Conservation (phyloP, 2,797 vertebrate species). For the Percopsis omiscomaycus region DNA sequence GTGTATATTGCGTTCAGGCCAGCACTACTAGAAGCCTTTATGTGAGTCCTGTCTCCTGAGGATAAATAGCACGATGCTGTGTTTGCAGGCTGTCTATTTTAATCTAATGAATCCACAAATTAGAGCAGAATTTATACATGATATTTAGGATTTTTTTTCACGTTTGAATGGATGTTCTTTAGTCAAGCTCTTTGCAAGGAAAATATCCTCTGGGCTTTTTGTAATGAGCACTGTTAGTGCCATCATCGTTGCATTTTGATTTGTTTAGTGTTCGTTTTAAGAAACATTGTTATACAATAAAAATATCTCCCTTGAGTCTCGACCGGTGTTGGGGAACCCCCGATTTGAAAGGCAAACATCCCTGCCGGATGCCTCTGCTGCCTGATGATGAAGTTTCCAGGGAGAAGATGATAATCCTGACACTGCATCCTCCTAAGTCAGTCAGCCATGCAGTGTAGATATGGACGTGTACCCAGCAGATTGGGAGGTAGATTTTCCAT, state of each 20-base stretch:
- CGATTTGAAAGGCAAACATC: conserved; percentile 69
- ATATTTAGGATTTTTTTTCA: conserved; percentile 5
- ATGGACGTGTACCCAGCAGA: conserved; percentile 76
- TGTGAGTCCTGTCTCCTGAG: conserved; percentile 20
- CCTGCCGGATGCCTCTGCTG: conserved; percentile 51
- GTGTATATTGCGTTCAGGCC: conserved; percentile 48
- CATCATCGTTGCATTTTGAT: conserved; percentile 42
- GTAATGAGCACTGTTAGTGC: conserved; percentile 40
- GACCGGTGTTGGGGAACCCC: conserved; percentile 60
- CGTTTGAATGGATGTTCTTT: conserved; percentile 21
- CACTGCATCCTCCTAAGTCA: conserved; percentile 73
- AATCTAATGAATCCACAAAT: conserved; percentile 26
- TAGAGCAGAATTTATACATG: conserved; percentile 10
- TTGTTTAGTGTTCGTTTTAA: conserved; percentile 41
- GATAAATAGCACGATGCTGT: conserved; percentile 31
- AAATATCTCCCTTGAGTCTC: conserved; percentile 41
- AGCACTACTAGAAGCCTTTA: conserved; percentile 27
- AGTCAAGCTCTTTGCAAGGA: conserved; percentile 11
- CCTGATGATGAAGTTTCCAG: conserved; percentile 74
- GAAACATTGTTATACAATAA: conserved; percentile 37
- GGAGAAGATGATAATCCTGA: conserved; percentile 74
- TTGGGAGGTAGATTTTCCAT: conserved; percentile 76
- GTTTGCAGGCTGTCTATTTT: conserved; percentile 16
- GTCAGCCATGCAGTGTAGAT: conserved; percentile 75
- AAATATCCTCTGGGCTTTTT: conserved; percentile 26